phyloP scores from a whole-genome alignment of 2,113 vertebrate genomes.

The Poecilia latipinna region DNA sequence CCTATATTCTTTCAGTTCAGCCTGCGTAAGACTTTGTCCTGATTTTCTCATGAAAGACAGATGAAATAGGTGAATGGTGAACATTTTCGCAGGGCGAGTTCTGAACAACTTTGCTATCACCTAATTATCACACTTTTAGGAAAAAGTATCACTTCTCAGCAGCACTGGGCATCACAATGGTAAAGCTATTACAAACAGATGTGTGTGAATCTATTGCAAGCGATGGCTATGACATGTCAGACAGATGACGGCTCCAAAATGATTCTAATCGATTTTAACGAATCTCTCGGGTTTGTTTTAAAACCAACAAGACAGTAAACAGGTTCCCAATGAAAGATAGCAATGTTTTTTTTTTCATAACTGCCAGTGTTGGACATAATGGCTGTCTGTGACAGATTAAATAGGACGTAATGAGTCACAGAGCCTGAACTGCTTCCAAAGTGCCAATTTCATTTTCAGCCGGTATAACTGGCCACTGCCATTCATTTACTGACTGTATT shows the following conservation, averaged over 20 bases:
- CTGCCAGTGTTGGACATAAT: slow-evolving; percentile 55
- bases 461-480: slow-evolving; percentile 40
- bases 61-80: background rate
- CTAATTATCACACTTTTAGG: background rate
- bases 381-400: slow-evolving; percentile 61
- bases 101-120: background rate
- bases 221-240: slow-evolving; percentile 24
- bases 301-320: slow-evolving; percentile 52
- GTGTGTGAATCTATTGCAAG: slow-evolving; percentile 3
- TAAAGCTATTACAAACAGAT: slow-evolving; percentile 9
- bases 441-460: slow-evolving; percentile 59
- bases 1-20: background rate
- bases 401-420: slow-evolving; percentile 36
- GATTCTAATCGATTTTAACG: slow-evolving; percentile 65
- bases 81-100: background rate
- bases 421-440: slow-evolving; percentile 33
- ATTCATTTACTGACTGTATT: slow-evolving; percentile 58
- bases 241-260: slow-evolving; percentile 45
- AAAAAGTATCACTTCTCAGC: background rate
- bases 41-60: background rate
- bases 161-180: background rate
- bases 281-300: slow-evolving; percentile 65
- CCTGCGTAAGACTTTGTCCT: background rate
- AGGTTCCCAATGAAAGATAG: slow-evolving; percentile 31
- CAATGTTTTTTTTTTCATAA: slow-evolving; percentile 36